Conservation (phyloP, 2,797 vertebrate genomes). For the Protonibea diacanthus region DNA sequence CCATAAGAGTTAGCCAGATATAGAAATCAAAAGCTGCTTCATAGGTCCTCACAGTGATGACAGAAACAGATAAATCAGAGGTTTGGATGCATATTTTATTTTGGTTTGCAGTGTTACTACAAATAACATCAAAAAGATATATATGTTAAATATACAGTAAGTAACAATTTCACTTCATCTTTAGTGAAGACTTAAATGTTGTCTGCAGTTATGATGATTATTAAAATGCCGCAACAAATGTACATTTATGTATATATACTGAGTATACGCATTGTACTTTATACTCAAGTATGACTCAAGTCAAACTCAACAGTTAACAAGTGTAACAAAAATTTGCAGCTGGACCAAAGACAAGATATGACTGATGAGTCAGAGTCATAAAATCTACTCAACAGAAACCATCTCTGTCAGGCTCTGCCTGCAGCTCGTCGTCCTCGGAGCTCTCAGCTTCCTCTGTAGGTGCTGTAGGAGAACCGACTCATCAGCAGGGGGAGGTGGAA, state of each 20-base stretch:
- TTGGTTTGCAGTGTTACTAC: not conserved
- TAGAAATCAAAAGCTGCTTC: not conserved
- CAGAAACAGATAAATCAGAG: not conserved
- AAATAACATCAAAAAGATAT: not conserved
- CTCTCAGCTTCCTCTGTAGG: constrained; percentile 89
- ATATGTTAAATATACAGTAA: not conserved
- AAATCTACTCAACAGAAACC: not conserved
- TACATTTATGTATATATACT: not conserved
- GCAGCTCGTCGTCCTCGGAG: not conserved
- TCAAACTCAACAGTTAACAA: not conserved
- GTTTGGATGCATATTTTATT: not conserved
- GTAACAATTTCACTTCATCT: not conserved
- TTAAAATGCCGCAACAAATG: not conserved
- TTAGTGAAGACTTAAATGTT: not conserved
- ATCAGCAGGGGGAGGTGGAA: constrained; percentile 92
- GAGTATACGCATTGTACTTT: not conserved
- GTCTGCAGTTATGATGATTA: not conserved
- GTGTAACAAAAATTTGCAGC: not conserved
- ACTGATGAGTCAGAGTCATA: not conserved
- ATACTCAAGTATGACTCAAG: not conserved
- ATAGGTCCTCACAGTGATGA: not conserved
- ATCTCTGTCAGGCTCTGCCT: not conserved
- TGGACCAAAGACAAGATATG: not conserved
- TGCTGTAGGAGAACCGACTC: constrained; percentile 93
- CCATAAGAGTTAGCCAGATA: too few relatives aligned